These are phyloP conservation scores for Eupelmus urozonus DNA, from an alignment of 2,888 invertebrate species.

Conservation along the genomic window DNA sequence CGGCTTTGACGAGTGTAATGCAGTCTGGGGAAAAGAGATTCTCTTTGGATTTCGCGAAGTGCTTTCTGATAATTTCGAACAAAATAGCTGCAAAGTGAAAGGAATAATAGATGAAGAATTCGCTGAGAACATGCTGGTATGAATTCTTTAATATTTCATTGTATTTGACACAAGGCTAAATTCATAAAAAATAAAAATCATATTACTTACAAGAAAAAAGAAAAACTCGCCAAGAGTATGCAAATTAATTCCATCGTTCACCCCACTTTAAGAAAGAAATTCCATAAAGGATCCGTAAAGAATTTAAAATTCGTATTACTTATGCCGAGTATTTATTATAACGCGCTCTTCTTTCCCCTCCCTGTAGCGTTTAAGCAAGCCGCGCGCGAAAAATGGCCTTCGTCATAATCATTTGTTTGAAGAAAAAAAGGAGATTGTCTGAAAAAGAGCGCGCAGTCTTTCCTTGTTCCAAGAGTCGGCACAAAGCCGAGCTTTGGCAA, in stretches of 20 bases:
- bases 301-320: constrained; percentile 52
- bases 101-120: too few species aligned
- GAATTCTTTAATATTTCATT: too few species aligned
- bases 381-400: constrained; percentile 32
- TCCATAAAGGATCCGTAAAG: background rate
- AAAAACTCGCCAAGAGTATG: too few species aligned
- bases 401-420: constrained; percentile 52
- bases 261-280: background rate
- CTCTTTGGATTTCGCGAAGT: too few species aligned
- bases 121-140: too few species aligned
- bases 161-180: too few species aligned
- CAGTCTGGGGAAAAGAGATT: too few species aligned
- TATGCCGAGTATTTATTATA: constrained; percentile 50
- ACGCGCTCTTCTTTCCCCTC: background rate
- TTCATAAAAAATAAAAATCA: too few species aligned
- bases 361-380: constrained; percentile 1
- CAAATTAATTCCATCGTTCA: constrained; percentile 20
- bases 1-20: too few species aligned
- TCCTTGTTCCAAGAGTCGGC: constrained; percentile 8
- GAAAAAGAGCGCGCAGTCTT: constrained; percentile 8
- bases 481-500: constrained; percentile 31
- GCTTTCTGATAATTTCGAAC: too few species aligned
- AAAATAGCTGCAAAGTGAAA: too few species aligned
- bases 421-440: constrained; percentile 26
- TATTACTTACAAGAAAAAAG: too few species aligned